Evolutionary conservation across 2,888 invertebrate species (phyloP).

Genomic region (Ellobium chinense): DNA sequence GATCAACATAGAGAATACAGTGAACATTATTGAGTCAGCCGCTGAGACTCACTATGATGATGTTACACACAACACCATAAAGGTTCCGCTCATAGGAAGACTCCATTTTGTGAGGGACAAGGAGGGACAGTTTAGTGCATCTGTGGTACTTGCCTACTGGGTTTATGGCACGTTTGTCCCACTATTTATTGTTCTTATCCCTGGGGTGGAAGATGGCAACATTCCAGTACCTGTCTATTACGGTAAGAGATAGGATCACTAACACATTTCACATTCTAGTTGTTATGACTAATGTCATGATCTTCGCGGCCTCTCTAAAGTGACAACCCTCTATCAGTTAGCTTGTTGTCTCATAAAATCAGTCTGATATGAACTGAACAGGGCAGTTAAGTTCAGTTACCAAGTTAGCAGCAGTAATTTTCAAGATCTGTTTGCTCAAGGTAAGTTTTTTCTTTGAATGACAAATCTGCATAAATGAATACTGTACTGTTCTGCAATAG

Average conservation of each 20-base stretch:
- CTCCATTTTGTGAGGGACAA: slow-evolving; percentile 60
- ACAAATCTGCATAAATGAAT: too few species aligned
- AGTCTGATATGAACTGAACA: too few species aligned
- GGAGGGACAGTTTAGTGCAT: slow-evolving; percentile 61
- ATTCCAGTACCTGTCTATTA: slow-evolving; percentile 56
- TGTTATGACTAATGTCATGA: too few species aligned
- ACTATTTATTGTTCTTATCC: slow-evolving; percentile 68
- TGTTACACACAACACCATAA: background rate
- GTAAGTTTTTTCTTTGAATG: too few species aligned
- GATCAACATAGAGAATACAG: slow-evolving; percentile 16
- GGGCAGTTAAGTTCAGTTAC: too few species aligned
- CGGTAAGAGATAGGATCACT: slow-evolving; percentile 67
- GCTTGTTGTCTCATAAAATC: too few species aligned
- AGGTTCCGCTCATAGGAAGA: slow-evolving; percentile 55
- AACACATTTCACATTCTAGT: too few species aligned
- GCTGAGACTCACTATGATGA: background rate
- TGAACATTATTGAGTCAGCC: background rate
- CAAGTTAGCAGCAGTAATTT: too few species aligned
- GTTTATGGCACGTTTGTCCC: slow-evolving; percentile 70
- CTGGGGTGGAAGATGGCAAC: slow-evolving; percentile 67
- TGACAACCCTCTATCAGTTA: too few species aligned
- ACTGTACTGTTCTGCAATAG: too few species aligned
- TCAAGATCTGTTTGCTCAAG: too few species aligned
- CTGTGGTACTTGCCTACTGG: slow-evolving; percentile 70
- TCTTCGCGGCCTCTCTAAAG: too few species aligned